Conservation (phyloP, 1,140 invertebrate species). For the Drosophila cardini region DNA sequence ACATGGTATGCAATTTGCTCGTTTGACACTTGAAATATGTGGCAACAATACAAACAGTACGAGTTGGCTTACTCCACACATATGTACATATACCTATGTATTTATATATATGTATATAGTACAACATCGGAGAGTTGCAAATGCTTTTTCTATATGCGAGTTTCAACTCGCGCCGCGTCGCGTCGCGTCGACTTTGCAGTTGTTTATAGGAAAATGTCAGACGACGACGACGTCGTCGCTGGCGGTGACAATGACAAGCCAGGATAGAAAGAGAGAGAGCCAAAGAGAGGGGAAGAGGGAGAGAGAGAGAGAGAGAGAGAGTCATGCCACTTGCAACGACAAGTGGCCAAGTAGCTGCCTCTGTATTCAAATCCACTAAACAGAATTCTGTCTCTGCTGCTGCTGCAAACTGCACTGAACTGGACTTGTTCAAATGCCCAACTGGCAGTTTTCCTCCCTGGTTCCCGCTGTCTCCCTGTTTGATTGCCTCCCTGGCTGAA, state of each 20-base stretch:
- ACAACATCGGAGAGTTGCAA: constrained; percentile 42
- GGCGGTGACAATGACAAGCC: constrained; percentile 77
- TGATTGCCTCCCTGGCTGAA: constrained; percentile 38
- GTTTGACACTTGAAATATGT: constrained; percentile 85
- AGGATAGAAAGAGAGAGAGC: constrained; percentile 9
- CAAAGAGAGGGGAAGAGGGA: constrained; percentile 1
- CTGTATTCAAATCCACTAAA: constrained; percentile 14
- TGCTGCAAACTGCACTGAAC: constrained; percentile 36
- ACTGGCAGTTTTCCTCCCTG: neutral
- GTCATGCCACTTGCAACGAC: constrained; percentile 69
- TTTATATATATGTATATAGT: neutral
- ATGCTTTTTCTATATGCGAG: constrained; percentile 53
- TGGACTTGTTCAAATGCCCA: constrained; percentile 46
- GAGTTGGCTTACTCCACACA: neutral
- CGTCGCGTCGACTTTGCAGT: constrained; percentile 28
- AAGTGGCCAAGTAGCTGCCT: constrained; percentile 70
- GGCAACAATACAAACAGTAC: constrained; percentile 63
- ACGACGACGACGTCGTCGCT: constrained; percentile 49
- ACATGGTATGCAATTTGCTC: constrained; percentile 84
- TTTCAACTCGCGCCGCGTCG: neutral
- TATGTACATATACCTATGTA: too few relatives aligned
- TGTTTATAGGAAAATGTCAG: constrained; percentile 79
- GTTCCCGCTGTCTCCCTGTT: neutral
- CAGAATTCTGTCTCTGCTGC: constrained; percentile 33
- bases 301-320: constrained; percentile 5